Evolutionary conservation across 2,888 invertebrate species (phyloP).

Genomic region (Drosophila histrio): DNA sequence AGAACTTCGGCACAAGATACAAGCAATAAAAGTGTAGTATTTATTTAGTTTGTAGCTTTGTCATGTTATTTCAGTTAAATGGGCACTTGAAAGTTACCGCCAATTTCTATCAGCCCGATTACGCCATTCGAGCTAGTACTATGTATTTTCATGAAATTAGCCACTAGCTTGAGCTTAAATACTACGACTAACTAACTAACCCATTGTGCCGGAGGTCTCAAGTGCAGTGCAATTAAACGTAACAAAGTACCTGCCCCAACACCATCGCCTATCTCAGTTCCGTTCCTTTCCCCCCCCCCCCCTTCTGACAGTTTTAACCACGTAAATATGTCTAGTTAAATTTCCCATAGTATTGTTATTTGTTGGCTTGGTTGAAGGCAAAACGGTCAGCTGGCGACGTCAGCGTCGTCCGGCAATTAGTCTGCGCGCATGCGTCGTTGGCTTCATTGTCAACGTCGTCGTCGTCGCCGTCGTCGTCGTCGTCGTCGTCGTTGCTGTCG

Average conservation of each 20-base stretch:
- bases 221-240: conserved; percentile 54
- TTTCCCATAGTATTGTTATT: conserved; percentile 57
- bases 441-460: conserved; percentile 70
- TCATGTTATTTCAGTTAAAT: neutral
- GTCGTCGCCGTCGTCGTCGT: conserved; percentile 23
- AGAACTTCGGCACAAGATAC: no score
- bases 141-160: conserved; percentile 42
- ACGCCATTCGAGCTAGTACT: conserved; percentile 20
- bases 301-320: no score
- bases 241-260: conserved; percentile 4
- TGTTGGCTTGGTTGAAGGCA: conserved; percentile 25
- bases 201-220: conserved; percentile 51
- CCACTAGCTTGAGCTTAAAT: conserved; percentile 26
- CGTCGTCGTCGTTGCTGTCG: conserved; percentile 24
- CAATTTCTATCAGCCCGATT: conserved; percentile 3
- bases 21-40: neutral
- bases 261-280: conserved; percentile 5
- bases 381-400: conserved; percentile 4
- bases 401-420: conserved; percentile 60
- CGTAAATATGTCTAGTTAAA: neutral
- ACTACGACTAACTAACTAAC: conserved; percentile 11
- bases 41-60: neutral
- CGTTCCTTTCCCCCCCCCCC: neutral
- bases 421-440: conserved; percentile 77
- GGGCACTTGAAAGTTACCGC: conserved; percentile 10